A percentile compares a stretch with the other conserved stretches of the same genome.
phyloP scores from a whole-genome alignment of 2,888 invertebrate species.

The Eupithecia exiguata region DNA sequence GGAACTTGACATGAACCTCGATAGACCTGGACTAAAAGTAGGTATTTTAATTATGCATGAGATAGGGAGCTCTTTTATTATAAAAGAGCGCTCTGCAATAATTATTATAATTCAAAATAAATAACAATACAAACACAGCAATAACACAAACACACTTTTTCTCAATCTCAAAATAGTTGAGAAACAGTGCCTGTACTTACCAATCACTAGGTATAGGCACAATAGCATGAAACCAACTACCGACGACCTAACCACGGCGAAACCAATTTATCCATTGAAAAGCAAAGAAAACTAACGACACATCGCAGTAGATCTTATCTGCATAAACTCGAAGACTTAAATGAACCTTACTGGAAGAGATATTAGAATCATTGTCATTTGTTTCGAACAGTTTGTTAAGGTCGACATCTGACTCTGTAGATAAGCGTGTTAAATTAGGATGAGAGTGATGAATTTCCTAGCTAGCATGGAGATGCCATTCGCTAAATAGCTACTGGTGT shows the following conservation, averaged over 20 bases:
- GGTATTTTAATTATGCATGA: not conserved
- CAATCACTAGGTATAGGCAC: not conserved
- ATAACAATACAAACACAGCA: too few relatives aligned
- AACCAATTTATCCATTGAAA: constrained; percentile 48
- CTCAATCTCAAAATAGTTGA: constrained; percentile 11
- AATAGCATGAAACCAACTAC: not conserved
- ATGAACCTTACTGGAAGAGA: not conserved
- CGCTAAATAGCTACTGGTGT: not conserved
- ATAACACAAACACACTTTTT: too few relatives aligned
- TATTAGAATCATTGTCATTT: not conserved
- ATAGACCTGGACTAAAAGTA: not conserved
- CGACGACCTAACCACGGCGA: constrained; percentile 16
- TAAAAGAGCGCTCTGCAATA: too few relatives aligned
- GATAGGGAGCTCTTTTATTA: too few relatives aligned
- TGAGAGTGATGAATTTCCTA: constrained; percentile 4
- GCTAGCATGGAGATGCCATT: not conserved
- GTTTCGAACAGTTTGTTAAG: not conserved
- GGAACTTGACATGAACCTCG: not conserved
- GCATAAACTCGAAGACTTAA: constrained; percentile 7
- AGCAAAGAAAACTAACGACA: constrained; percentile 38
- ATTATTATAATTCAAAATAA: too few relatives aligned
- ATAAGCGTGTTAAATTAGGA: constrained; percentile 29
- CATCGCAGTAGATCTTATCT: constrained; percentile 11
- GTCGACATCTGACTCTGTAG: constrained; percentile 9
- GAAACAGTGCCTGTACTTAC: constrained; percentile 14